Conservation (phyloP, 2,113 vertebrate species). For the Phycodurus eques region DNA sequence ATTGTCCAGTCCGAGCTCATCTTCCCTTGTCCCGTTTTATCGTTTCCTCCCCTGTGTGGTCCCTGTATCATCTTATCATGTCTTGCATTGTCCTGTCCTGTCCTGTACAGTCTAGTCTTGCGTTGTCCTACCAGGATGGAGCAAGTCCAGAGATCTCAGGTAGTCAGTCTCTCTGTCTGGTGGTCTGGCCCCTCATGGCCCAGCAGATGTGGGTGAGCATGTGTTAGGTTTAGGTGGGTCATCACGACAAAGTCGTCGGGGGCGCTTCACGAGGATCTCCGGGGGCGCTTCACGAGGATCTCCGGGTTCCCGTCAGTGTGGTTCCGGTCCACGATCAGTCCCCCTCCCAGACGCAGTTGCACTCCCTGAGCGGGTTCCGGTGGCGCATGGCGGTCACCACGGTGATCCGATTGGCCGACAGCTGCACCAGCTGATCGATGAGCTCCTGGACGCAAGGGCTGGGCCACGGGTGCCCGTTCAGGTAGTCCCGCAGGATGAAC, state of each 20-base stretch:
- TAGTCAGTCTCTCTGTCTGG: background rate
- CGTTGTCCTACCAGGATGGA: background rate
- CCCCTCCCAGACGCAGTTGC: slow-evolving; percentile 60
- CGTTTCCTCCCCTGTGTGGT: background rate
- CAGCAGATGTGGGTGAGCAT: background rate
- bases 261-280: no score
- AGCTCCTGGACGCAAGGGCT: slow-evolving; percentile 52
- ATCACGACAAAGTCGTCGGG: background rate
- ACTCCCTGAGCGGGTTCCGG: slow-evolving; percentile 46
- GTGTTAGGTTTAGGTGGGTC: background rate
- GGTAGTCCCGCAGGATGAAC: slow-evolving; percentile 51
- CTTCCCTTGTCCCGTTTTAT: background rate
- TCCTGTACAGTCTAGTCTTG: background rate
- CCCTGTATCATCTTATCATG: no score
- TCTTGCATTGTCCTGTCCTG: background rate
- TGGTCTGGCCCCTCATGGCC: no score
- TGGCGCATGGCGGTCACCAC: slow-evolving; percentile 52
- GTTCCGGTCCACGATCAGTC: slow-evolving; percentile 25
- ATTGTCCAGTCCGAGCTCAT: background rate
- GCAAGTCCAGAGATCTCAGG: background rate
- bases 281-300: no score
- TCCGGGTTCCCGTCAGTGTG: background rate
- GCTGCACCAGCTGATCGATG: slow-evolving; percentile 43
- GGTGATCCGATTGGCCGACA: slow-evolving; percentile 50
- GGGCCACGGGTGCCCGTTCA: slow-evolving; percentile 58